Evolutionary conservation across 2,113 vertebrate species (phyloP).

Genomic region (Seriola quinqueradiata): DNA sequence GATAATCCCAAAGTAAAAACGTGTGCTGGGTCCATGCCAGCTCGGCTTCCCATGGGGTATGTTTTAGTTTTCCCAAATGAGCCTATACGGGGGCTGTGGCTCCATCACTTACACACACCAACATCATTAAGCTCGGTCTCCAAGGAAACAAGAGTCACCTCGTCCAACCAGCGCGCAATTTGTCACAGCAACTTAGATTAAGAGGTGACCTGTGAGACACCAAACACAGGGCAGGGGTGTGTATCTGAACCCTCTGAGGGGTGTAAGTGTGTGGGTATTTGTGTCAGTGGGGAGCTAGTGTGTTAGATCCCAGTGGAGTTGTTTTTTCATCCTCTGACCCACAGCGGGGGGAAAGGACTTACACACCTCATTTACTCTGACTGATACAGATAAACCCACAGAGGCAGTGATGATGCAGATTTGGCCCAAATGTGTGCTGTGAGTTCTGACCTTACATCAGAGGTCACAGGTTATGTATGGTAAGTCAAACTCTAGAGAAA

Average conservation of each 20-base stretch:
- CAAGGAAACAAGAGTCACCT: slow-evolving; percentile 65
- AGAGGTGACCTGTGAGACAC: slow-evolving; percentile 42
- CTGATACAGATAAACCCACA: slow-evolving; percentile 30
- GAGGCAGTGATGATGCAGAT: slow-evolving; percentile 29
- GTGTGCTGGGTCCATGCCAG: slow-evolving; percentile 19
- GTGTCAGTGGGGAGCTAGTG: slow-evolving; percentile 25
- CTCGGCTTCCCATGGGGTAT: not conserved
- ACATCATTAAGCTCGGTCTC: slow-evolving; percentile 64
- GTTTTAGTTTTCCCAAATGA: slow-evolving; percentile 35
- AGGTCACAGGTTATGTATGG: slow-evolving; percentile 28
- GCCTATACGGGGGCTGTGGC: slow-evolving; percentile 6
- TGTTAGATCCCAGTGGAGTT: slow-evolving; percentile 14
- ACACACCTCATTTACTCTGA: slow-evolving; percentile 48
- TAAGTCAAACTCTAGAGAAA: slow-evolving; percentile 29
- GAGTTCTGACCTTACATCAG: slow-evolving; percentile 36
- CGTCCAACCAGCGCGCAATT: slow-evolving; percentile 58
- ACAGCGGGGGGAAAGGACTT: slow-evolving; percentile 32
- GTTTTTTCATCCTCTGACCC: slow-evolving; percentile 53
- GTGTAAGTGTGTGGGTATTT: slow-evolving; percentile 19
- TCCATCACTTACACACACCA: slow-evolving; percentile 27
- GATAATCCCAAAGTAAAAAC: slow-evolving; percentile 12
- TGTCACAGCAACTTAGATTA: slow-evolving; percentile 67
- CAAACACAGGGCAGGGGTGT: slow-evolving; percentile 36
- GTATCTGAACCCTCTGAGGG: slow-evolving; percentile 34
- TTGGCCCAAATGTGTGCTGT: slow-evolving; percentile 13